Evolutionary conservation across 2,888 invertebrate genomes (phyloP), one percentile per base, ranked within the genome.

Genomic region (Nudaria mundana): DNA sequence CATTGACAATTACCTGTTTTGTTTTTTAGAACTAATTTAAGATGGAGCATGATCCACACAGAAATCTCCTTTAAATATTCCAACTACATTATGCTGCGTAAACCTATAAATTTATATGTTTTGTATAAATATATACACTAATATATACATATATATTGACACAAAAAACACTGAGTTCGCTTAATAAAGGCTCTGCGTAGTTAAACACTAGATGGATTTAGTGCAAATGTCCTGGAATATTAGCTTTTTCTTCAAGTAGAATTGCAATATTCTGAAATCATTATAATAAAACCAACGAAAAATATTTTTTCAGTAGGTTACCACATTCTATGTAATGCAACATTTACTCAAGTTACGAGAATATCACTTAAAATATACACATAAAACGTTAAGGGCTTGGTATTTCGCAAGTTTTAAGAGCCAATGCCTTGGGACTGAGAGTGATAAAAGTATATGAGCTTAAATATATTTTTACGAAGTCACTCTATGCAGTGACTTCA

Each of bases 261-360:
- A n/a, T n/a, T n/a, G n/a, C n/a, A 46, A 49, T 47, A 41, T 37
- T 41, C 51, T 43, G 47, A 32, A 39, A 53, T 44, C 51, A 12
- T 43, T 30, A 25, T 34, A 46, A 45, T 52, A 36, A 44, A 59
- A 63, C 50, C 39, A 44, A 41, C 57, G 61, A 63, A 65, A 61
- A 58, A 52, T 56, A 46, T 56, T 51, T 31, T 58, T 58, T 66
- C 57, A 49, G 49, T 50, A 61, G 44, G n/a, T n/a, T n/a, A n/a
- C n/a, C n/a, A n/a, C n/a, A 54, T 63, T 59, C 29, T 54, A 58
- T 55, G 59, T 66, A 63, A 71, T 70, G 67, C 71, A 72, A 62
- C 68, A 66, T 72, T 75, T 65, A 60, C 55, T 56, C 66, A 77
- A 71, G 75, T 78, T 76, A 78, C 63, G 71, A 66, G 66, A 68